Conservation (phyloP, 2,113 vertebrate species). For the Lophotis ruficrista region DNA sequence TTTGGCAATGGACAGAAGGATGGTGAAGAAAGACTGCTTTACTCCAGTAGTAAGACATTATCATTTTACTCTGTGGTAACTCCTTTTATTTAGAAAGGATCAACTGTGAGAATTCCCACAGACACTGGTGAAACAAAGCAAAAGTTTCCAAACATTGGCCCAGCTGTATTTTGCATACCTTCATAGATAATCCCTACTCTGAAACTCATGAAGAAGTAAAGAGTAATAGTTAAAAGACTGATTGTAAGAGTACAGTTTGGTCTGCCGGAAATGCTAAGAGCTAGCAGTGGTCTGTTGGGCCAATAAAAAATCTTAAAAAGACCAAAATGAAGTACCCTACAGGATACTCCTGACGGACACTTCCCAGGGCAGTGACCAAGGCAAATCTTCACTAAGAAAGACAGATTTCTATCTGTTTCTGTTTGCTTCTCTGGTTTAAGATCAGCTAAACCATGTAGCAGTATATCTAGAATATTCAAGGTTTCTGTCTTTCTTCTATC, state of each 20-base stretch:
- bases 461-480: neutral
- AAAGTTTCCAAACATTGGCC: neutral
- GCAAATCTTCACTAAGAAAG: neutral
- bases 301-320: neutral
- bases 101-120: neutral
- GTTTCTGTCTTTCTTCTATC: neutral
- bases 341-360: neutral
- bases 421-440: neutral
- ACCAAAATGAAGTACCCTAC: neutral
- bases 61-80: neutral
- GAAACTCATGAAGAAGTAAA: neutral
- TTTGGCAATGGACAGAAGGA: neutral
- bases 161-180: neutral
- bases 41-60: neutral
- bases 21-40: neutral
- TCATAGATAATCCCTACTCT: neutral
- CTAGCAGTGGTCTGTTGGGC: neutral
- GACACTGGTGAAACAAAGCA: neutral
- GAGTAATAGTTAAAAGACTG: neutral
- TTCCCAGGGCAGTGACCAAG: neutral
- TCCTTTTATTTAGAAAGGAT: neutral
- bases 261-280: neutral
- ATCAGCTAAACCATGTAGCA: neutral
- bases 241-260: neutral
- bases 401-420: neutral